These are phyloP conservation scores for Geococcyx californianus DNA, from an alignment of 2,113 vertebrate genomes.

Conservation along the genomic window DNA sequence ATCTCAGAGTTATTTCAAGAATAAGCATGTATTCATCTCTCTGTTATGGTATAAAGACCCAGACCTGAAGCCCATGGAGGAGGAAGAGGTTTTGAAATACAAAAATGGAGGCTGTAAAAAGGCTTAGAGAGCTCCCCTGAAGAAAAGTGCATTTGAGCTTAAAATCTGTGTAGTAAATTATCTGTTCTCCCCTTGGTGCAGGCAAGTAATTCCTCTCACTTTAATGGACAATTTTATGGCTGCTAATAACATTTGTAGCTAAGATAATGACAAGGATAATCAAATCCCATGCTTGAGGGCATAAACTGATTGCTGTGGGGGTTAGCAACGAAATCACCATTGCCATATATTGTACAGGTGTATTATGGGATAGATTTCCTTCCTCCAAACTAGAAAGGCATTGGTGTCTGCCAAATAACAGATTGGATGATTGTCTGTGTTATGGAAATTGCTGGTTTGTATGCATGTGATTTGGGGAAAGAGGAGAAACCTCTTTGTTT, in stretches of 20 bases:
- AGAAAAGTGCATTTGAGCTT: constrained; percentile 13
- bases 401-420: constrained; percentile 51
- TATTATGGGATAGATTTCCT: constrained; percentile 50
- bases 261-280: constrained; percentile 76
- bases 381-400: constrained; percentile 27
- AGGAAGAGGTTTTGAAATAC: not conserved
- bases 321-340: constrained; percentile 62
- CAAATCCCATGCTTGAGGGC: constrained; percentile 72
- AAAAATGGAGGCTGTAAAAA: not conserved
- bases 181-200: constrained; percentile 54
- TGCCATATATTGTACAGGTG: constrained; percentile 36
- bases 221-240: constrained; percentile 75
- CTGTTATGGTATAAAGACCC: not conserved
- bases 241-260: constrained; percentile 76
- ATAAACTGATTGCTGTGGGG: constrained; percentile 63
- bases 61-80: not conserved
- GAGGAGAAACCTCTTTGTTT: constrained; percentile 49
- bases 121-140: not conserved
- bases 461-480: constrained; percentile 43
- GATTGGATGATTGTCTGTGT: constrained; percentile 37
- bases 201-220: constrained; percentile 68
- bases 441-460: constrained; percentile 55
- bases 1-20: not conserved
- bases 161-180: constrained; percentile 63
- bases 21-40: not conserved